Conservation (phyloP, 2,113 vertebrate species). For the Poeciliopsis turrubarensis region DNA sequence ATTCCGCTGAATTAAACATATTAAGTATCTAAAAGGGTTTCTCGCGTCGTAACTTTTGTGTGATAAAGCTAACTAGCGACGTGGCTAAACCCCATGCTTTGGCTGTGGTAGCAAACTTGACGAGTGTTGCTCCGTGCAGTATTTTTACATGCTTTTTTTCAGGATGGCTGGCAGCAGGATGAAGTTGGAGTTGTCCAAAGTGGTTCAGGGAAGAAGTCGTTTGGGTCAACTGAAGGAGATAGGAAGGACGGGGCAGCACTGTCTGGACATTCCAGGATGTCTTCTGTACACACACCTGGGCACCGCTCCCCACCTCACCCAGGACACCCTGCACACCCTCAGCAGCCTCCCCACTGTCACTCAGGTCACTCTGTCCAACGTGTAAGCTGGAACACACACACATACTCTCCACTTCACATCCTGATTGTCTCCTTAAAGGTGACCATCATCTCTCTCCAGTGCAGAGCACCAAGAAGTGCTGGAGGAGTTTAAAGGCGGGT, state of each 20-base stretch:
- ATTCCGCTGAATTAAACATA: not conserved
- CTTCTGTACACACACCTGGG: conserved; percentile 89
- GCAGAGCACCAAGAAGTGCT: conserved; percentile 93
- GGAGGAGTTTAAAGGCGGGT: conserved; percentile 91
- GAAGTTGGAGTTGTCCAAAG: conserved; percentile 83
- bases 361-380: conserved; percentile 84
- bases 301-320: conserved; percentile 89
- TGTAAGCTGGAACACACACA: conserved; percentile 78
- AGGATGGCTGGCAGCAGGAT: conserved; percentile 69
- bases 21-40: not conserved
- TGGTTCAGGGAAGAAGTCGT: conserved; percentile 82
- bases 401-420: not conserved
- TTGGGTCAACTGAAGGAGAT: conserved; percentile 84
- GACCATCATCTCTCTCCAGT: conserved; percentile 66
- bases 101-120: no score
- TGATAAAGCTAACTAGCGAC: conserved; percentile 28
- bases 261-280: conserved; percentile 88
- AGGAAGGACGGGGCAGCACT: conserved; percentile 74
- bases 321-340: conserved; percentile 83
- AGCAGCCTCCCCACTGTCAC: conserved; percentile 82
- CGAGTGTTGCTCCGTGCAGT: not conserved
- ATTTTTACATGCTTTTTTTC: not conserved
- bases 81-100: conserved; percentile 21
- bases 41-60: conserved; percentile 10
- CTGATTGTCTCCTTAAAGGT: not conserved